Evolutionary conservation across 1,140 invertebrate species (phyloP).

Genomic region (Calephelis virginiensis): DNA sequence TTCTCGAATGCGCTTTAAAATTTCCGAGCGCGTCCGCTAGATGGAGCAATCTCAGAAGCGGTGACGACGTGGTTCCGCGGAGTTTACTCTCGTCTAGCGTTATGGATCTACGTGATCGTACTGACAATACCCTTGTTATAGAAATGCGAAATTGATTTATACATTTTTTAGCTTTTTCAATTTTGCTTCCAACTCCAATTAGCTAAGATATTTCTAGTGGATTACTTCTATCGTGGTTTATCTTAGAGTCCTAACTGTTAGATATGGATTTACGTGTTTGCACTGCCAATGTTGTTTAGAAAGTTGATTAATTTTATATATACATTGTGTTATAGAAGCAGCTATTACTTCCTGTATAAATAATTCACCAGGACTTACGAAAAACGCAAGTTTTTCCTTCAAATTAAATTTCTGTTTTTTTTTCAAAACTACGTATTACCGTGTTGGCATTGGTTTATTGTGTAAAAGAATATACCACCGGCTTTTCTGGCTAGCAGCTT

Average conservation of each 20-base stretch:
- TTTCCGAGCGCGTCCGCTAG: constrained; percentile 45
- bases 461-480: too few species aligned
- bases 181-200: constrained; percentile 7
- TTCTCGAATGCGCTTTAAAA: constrained; percentile 42
- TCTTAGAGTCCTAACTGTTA: too few species aligned
- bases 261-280: too few species aligned
- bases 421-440: too few species aligned
- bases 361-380: too few species aligned
- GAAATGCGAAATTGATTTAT: constrained; percentile 41
- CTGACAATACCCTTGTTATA: constrained; percentile 41
- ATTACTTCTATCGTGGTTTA: not conserved
- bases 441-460: too few species aligned
- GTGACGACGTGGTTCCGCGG: constrained; percentile 50
- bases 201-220: not conserved
- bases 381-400: too few species aligned
- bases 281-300: constrained; percentile 12
- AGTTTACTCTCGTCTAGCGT: constrained; percentile 53
- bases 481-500: too few species aligned
- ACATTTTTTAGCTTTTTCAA: constrained; percentile 15
- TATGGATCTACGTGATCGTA: constrained; percentile 57
- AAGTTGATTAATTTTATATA: not conserved
- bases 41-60: constrained; percentile 55
- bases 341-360: too few species aligned
- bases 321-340: not conserved
- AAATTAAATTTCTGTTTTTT: too few species aligned